Base-by-base conservation (phyloP, 1,140 invertebrate species). In the Orchesella cincta region DNA sequence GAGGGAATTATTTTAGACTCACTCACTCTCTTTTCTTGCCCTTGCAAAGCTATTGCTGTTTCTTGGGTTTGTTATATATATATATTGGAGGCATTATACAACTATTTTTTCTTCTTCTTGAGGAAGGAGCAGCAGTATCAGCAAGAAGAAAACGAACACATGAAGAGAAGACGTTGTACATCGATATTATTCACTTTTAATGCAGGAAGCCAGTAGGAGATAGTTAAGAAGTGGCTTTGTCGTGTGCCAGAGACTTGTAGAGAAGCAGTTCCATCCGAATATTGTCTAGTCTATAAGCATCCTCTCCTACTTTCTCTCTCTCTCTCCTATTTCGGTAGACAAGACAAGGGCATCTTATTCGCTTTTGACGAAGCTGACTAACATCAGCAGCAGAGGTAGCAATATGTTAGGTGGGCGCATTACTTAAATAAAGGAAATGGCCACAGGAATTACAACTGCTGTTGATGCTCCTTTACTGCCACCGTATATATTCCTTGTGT, bases 351-450 rank as follows among this genome's bases (percentile, higher is more conserved):
- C n/a, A 23, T 57, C 54, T 31, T 29, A 26, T 67, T 12, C 39
- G 2, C 33, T 26, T 29, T 67, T 67, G 62, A 67, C 62, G 62
- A 67, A 67, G 33, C 62, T 67, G n/a, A 33, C 26, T 12, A 31
- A 26, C 12, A 62, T 5, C n/a, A 62, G 26, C 23, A 26, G 12
- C 26, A 62, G 26, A 26, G 23, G 62, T 8, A 67, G 62, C 31
- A 33, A 67, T 31, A 31, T 67, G 62, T 29, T 33, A 67, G 62
- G 31, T 67, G 8, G 31, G 12, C 23, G 31, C 62, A 67, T 67
- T 67, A 29, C 62, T 33, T 67, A 67, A 67, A 67, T 33, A 33
- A 67, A 67, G 62, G 26, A 67, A 67, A 67, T 33, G 62, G 31
- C 62, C 62, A 67, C 28, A 67, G 31, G 62, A 31, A 33, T 67